These are phyloP conservation scores for Pemphigus obesinymphae DNA, from an alignment of 1,140 invertebrate species.

Conservation along the genomic window DNA sequence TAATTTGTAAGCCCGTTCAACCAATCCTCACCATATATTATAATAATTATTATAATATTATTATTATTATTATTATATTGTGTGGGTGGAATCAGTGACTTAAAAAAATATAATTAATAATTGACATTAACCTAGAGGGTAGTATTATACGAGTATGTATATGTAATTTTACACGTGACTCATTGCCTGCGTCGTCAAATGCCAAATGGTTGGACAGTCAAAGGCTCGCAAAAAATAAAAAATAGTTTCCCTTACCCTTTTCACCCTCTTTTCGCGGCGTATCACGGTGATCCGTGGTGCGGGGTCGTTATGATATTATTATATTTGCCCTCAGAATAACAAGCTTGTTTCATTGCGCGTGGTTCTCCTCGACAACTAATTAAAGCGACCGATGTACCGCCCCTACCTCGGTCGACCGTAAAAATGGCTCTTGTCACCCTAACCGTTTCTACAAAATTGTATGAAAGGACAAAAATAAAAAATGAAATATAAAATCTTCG, in stretches of 20 bases:
- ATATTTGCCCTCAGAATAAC: background rate
- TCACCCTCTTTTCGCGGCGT: background rate
- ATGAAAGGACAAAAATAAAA: too few species aligned
- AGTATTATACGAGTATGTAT: background rate
- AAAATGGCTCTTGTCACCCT: background rate
- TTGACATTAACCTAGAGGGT: background rate
- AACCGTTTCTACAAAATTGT: too few species aligned
- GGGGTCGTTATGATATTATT: conserved; percentile 10
- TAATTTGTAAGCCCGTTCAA: too few species aligned
- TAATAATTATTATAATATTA: too few species aligned
- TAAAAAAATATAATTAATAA: conserved; percentile 30
- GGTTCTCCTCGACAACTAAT: conserved; percentile 2
- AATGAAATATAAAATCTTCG: too few species aligned
- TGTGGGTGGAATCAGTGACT: background rate
- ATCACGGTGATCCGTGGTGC: background rate
- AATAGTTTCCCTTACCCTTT: background rate
- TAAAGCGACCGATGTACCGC: background rate
- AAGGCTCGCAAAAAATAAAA: background rate
- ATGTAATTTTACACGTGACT: background rate
- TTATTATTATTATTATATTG: background rate
- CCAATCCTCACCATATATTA: too few species aligned
- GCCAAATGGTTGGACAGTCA: conserved; percentile 5
- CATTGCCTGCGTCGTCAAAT: conserved; percentile 9
- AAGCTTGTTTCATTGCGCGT: conserved; percentile 3
- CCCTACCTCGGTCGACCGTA: background rate